phyloP scores from a whole-genome alignment of 2,888 invertebrate genomes.

The Dysmachus trigonus region DNA sequence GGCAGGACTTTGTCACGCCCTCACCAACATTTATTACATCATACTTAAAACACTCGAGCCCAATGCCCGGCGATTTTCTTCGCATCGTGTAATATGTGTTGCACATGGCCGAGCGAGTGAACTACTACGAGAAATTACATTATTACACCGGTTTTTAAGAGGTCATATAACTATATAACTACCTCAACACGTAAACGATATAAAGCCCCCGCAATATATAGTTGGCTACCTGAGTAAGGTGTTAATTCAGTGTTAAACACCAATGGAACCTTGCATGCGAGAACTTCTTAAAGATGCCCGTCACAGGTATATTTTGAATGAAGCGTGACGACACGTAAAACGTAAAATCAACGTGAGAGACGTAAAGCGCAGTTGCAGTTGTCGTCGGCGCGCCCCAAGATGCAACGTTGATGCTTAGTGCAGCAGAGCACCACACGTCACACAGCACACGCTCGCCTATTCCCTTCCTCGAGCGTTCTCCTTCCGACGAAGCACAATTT shows the following conservation, averaged over 20 bases:
- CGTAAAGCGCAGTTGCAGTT: neutral
- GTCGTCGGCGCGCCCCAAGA: neutral
- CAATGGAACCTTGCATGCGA: conserved; percentile 39
- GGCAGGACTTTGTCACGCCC: conserved; percentile 13
- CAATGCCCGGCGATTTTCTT: neutral
- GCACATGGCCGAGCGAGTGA: neutral
- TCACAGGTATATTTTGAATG: neutral
- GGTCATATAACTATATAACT: neutral
- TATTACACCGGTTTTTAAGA: neutral
- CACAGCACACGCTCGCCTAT: neutral
- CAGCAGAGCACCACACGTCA: too few species aligned
- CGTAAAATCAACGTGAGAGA: neutral
- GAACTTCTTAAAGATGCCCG: conserved; percentile 2
- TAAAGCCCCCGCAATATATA: neutral
- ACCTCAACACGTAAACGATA: neutral
- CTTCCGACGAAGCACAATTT: neutral
- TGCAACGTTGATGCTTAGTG: neutral
- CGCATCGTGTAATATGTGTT: neutral
- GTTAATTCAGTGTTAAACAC: conserved; percentile 43
- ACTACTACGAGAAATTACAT: neutral
- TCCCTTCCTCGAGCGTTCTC: neutral
- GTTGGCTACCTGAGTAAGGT: conserved; percentile 34
- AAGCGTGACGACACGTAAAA: neutral
- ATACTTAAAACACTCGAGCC: neutral
- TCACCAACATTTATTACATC: neutral